Evolutionary conservation across 2,797 vertebrate species (phyloP).

Genomic region (Artibeus jamaicensis): DNA sequence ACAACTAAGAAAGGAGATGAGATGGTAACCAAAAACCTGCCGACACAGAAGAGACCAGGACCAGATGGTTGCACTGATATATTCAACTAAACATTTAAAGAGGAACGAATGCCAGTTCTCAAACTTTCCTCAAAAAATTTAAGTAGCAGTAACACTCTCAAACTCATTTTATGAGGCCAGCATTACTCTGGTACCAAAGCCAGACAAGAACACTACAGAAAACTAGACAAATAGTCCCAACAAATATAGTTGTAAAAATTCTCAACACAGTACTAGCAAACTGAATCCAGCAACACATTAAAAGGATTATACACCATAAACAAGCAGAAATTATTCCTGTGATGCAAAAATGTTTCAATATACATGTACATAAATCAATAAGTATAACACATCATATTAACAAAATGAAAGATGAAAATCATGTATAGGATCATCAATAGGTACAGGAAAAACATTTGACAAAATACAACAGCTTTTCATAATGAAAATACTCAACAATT

Average conservation of each 20-base stretch:
- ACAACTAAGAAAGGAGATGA: not conserved
- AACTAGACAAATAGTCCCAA: not conserved
- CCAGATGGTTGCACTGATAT: not conserved
- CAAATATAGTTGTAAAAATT: not conserved
- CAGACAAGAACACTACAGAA: not conserved
- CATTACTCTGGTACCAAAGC: not conserved
- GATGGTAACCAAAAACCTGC: not conserved
- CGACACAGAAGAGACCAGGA: not conserved
- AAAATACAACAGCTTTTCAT: not conserved
- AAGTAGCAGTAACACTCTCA: not conserved
- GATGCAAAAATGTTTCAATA: not conserved
- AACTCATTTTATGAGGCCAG: not conserved
- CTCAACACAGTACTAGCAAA: not conserved
- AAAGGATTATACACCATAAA: not conserved
- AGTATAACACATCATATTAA: not conserved
- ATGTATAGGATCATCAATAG: not conserved
- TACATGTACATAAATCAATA: not conserved
- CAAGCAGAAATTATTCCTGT: not conserved
- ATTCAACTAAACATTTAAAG: not conserved
- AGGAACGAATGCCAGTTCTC: not conserved
- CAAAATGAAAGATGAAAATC: not conserved
- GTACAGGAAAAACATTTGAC: not conserved
- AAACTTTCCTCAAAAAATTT: not conserved
- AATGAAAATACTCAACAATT: not conserved
- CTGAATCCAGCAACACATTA: not conserved